These are phyloP conservation scores for Sandelia bainsii DNA, from an alignment of 2,797 vertebrate genomes.

Conservation along the genomic window DNA sequence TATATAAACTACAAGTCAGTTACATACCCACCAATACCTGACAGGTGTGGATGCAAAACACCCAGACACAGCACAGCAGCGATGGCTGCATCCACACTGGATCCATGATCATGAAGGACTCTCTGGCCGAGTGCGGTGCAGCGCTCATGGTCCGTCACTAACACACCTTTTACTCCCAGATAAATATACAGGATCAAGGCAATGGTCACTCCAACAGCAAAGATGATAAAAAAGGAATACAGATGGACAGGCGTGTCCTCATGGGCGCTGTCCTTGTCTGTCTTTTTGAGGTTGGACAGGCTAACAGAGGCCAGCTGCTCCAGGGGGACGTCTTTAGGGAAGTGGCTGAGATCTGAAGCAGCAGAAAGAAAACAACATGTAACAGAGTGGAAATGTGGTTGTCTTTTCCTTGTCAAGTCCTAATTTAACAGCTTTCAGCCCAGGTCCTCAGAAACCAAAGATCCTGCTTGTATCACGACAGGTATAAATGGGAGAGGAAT, in stretches of 20 bases:
- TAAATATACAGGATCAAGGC: conserved; percentile 89
- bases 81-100: conserved; percentile 90
- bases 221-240: conserved; percentile 81
- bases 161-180: conserved; percentile 82
- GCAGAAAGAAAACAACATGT: conserved; percentile 3
- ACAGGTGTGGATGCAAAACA: conserved; percentile 88
- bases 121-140: conserved; percentile 85
- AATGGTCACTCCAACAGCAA: conserved; percentile 84
- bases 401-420: not conserved
- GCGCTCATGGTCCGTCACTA: conserved; percentile 85
- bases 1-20: not conserved
- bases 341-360: conserved; percentile 82
- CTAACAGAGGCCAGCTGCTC: conserved; percentile 86
- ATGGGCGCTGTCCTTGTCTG: conserved; percentile 20
- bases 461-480: not conserved
- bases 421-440: not conserved
- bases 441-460: not conserved
- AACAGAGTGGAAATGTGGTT: not conserved
- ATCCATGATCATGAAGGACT: conserved; percentile 85
- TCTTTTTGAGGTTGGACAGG: conserved; percentile 77
- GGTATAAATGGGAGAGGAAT: not conserved
- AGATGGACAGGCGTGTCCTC: conserved; percentile 81
- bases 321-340: conserved; percentile 85
- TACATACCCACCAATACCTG: conserved; percentile 91
- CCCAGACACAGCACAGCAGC: conserved; percentile 85